Conservation (phyloP, 2,113 vertebrate genomes). For the chimpanzee (Pan troglodytes) region DNA sequence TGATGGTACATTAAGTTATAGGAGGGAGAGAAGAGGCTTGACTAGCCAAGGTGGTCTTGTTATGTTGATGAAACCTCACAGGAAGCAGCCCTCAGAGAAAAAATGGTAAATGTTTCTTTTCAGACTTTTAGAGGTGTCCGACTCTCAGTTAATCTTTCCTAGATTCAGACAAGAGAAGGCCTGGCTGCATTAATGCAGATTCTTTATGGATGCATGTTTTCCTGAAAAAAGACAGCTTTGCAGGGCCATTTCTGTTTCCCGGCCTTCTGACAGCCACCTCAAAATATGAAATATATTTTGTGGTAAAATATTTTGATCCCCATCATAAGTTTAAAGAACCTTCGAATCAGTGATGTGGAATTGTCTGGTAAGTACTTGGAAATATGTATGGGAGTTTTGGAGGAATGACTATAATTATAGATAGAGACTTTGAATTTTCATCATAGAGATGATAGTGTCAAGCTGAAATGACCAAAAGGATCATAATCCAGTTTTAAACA, state of each 20-base stretch:
- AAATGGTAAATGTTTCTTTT: not conserved
- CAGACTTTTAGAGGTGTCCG: not conserved
- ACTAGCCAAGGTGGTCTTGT: not conserved
- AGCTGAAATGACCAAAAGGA: not conserved
- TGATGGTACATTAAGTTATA: not conserved
- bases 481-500: not conserved
- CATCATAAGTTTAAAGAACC: not conserved
- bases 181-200: not conserved
- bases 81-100: not conserved
- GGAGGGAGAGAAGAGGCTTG: not conserved
- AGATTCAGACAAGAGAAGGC: not conserved
- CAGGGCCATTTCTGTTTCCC: not conserved
- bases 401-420: not conserved
- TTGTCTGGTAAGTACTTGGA: slow-evolving; percentile 18
- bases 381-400: not conserved
- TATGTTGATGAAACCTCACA: not conserved
- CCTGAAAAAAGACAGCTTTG: not conserved
- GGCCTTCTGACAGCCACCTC: not conserved
- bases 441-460: not conserved
- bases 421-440: not conserved
- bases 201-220: not conserved
- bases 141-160: not conserved
- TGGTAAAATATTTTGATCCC: not conserved
- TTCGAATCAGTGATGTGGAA: not conserved
- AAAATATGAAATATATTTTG: not conserved